Conservation (phyloP, 1,140 invertebrate species). For the Apis dorsata region DNA sequence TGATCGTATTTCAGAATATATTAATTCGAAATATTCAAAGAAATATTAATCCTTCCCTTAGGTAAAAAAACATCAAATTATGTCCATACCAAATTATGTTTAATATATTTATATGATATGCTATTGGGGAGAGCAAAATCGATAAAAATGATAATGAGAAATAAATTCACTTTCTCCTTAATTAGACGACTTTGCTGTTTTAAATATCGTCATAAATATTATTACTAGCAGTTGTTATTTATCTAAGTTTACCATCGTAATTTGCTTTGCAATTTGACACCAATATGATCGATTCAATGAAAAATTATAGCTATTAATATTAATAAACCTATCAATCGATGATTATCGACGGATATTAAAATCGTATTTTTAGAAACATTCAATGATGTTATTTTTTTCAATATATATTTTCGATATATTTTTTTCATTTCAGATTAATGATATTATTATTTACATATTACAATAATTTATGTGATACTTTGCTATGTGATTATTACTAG, state of each 20-base stretch:
- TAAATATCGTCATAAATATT: slow-evolving; percentile 4
- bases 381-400: neutral
- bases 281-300: neutral
- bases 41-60: neutral
- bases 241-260: neutral
- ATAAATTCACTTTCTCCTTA: slow-evolving; percentile 24
- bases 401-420: neutral
- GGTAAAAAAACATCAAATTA: neutral
- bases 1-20: neutral
- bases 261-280: neutral
- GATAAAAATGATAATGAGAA: slow-evolving; percentile 29
- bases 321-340: neutral
- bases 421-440: neutral
- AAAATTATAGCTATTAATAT: slow-evolving; percentile 35
- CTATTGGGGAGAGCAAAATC: neutral
- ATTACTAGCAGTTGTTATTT: neutral
- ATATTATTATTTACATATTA: too few species aligned
- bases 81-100: neutral
- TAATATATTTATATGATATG: neutral
- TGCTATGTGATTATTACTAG: neutral
- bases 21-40: neutral
- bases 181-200: neutral
- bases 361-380: neutral
- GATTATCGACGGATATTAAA: neutral
- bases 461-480: neutral